Evolutionary conservation across 2,888 invertebrate genomes (phyloP).

Genomic region (Macrosoma leucophasiata): DNA sequence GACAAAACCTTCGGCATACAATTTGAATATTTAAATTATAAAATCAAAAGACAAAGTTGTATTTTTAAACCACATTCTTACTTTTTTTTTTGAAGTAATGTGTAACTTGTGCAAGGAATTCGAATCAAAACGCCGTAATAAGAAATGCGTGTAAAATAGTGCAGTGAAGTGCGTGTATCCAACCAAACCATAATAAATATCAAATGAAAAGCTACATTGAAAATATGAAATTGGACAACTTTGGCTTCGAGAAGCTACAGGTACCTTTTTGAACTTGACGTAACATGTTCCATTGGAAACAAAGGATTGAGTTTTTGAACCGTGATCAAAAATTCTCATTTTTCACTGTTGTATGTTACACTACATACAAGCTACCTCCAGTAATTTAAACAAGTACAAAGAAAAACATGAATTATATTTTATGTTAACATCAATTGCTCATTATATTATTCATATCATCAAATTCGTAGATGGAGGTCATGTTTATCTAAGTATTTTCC

Average conservation of each 20-base stretch:
- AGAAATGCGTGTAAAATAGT: conserved; percentile 15
- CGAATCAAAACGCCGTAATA: conserved; percentile 1
- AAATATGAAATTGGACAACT: conserved; percentile 68
- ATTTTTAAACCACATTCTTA: background rate
- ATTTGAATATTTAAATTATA: conserved; percentile 29
- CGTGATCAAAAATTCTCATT: too few relatives aligned
- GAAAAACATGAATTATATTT: too few relatives aligned
- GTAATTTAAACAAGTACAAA: too few relatives aligned
- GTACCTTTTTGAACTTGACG: too few relatives aligned
- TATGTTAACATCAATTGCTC: too few relatives aligned
- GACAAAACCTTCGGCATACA: conserved; percentile 37
- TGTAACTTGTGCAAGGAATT: conserved; percentile 8
- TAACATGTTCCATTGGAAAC: too few relatives aligned
- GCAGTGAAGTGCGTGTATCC: conserved; percentile 14
- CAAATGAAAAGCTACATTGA: conserved; percentile 25
- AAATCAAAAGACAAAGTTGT: background rate
- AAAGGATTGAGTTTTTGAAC: too few relatives aligned
- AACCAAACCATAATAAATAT: conserved; percentile 14
- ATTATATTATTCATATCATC: too few relatives aligned
- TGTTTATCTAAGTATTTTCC: too few relatives aligned
- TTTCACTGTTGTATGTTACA: too few relatives aligned
- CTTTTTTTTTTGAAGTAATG: conserved; percentile 4
- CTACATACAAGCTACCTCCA: too few relatives aligned
- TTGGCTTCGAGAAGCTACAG: conserved; percentile 68
- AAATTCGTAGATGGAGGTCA: too few relatives aligned